Evolutionary conservation across 2,888 invertebrate genomes (phyloP), one percentile per base, ranked within the genome.

Genomic region (Lasiommata megera): DNA sequence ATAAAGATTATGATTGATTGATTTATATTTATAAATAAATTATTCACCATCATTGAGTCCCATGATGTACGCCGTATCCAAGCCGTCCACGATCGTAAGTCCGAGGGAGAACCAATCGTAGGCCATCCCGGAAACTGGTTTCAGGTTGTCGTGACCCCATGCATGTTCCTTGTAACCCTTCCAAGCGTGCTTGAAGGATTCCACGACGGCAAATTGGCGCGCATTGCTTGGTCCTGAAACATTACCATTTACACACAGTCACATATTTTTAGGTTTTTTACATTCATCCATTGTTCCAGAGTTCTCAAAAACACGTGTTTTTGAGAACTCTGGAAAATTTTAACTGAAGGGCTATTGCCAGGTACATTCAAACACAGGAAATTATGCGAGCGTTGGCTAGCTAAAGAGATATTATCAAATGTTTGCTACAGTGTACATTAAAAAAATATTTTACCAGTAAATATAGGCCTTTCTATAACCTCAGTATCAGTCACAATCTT

Each of bases 51-150:
- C 94, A 73, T 94, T 94, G 56, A 99, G 90, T 53, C 96, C 97
- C 99, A 99, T 99, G 59, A 99, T 97, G 70, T 96, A 96, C 76
- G 99, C 94, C 0, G 99, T 99, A 79, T 99, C 99, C 64, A 99
- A 84, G 0, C 97, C 94, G 88, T 99, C 99, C 0, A 99, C 94
- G 65, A 99, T 96, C 0, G 98, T 98, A n/a, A 99, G 92, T 0
- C 99, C 99, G 1, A 99, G 92, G 0, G 96, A 96, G 85, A 99
- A 99, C 99, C 99, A 99, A 76, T 99, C 97, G 52, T 95, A 94
- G 60, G 95, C 94, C 63, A 93, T 92, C 69, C 94, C 95, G 0
- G 97, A 94, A 31, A 99, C 94, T 0, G 99, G 99, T 73, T 96
- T 97, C 41, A 99, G 91, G 77, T 98, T 97, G 79, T 99, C 99